Percentiles rank a stretch among this genome's conserved stretches.
phyloP scores from a whole-genome alignment of 2,113 vertebrate genomes.

The Okapia johnstoni region DNA sequence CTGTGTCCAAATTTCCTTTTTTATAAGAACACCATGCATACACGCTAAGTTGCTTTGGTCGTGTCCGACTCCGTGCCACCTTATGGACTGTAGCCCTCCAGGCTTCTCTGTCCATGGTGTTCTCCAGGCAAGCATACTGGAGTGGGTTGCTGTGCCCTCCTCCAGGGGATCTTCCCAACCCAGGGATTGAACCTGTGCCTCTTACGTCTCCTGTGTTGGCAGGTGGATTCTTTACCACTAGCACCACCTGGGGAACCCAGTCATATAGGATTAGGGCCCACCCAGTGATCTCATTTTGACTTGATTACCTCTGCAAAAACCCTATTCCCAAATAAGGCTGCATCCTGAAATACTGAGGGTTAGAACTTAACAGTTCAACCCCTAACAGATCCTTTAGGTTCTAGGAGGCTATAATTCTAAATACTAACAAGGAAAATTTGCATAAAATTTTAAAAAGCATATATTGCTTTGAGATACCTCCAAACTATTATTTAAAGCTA shows the following conservation, averaged over 20 bases:
- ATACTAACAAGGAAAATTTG: neutral
- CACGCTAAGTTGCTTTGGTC: neutral
- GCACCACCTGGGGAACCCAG: neutral
- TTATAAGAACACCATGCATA: too few species aligned
- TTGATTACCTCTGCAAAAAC: neutral
- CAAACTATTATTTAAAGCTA: neutral
- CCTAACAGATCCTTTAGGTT: neutral
- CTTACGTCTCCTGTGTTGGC: neutral
- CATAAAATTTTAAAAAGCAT: neutral
- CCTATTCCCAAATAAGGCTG: neutral
- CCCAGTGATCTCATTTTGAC: neutral
- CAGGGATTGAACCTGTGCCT: neutral
- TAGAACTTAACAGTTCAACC: neutral
- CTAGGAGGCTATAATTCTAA: neutral
- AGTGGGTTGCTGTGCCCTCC: neutral
- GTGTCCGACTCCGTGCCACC: fast-evolving
- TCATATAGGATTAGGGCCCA: neutral
- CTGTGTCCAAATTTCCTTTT: neutral
- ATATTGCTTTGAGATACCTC: neutral
- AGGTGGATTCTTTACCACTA: neutral
- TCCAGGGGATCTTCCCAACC: neutral
- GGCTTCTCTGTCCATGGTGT: neutral
- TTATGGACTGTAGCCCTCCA: neutral
- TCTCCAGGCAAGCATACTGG: neutral
- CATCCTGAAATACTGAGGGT: neutral